A percentile compares a stretch with the other conserved stretches of the same genome.
phyloP scores from a whole-genome alignment of 1,140 invertebrate species.

The Plodia interpunctella region DNA sequence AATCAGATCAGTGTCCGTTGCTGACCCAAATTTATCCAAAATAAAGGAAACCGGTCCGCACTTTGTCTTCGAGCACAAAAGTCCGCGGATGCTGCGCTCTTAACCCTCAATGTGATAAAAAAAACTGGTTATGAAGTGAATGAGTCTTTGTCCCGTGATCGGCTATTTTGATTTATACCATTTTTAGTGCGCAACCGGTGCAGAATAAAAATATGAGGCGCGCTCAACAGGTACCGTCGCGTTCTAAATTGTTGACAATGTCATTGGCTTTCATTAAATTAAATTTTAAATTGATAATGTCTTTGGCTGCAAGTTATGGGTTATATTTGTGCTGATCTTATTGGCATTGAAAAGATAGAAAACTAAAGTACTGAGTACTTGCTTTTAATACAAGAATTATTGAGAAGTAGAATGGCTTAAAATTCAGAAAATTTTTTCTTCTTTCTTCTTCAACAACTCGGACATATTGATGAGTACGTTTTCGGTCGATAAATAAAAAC shows the following conservation, averaged over 20 bases:
- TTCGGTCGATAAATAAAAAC: too few species aligned
- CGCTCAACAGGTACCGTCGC: slow-evolving; percentile 64
- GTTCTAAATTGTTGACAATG: not conserved
- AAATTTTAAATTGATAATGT: too few species aligned
- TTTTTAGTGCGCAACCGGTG: slow-evolving; percentile 61
- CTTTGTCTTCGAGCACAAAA: slow-evolving; percentile 62
- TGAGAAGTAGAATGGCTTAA: too few species aligned
- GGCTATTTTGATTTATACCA: slow-evolving; percentile 75
- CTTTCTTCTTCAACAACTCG: too few species aligned
- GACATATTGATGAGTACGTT: too few species aligned
- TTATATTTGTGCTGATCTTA: too few species aligned
- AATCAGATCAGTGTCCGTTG: slow-evolving; percentile 35
- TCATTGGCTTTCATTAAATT: too few species aligned
- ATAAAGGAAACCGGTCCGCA: slow-evolving; percentile 61
- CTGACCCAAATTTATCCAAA: slow-evolving; percentile 60
- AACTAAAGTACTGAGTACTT: too few species aligned
- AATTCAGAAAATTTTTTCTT: too few species aligned
- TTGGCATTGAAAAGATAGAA: too few species aligned
- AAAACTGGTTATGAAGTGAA: slow-evolving; percentile 64
- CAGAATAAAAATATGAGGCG: slow-evolving; percentile 61
- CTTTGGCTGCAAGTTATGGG: too few species aligned
- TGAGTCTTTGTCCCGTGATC: slow-evolving; percentile 65
- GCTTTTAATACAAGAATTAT: too few species aligned
- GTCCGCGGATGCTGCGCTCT: slow-evolving; percentile 64
- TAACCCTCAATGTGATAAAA: slow-evolving; percentile 35